These are phyloP conservation scores for Neria commutata DNA, from an alignment of 2,888 invertebrate species.

Conservation along the genomic window DNA sequence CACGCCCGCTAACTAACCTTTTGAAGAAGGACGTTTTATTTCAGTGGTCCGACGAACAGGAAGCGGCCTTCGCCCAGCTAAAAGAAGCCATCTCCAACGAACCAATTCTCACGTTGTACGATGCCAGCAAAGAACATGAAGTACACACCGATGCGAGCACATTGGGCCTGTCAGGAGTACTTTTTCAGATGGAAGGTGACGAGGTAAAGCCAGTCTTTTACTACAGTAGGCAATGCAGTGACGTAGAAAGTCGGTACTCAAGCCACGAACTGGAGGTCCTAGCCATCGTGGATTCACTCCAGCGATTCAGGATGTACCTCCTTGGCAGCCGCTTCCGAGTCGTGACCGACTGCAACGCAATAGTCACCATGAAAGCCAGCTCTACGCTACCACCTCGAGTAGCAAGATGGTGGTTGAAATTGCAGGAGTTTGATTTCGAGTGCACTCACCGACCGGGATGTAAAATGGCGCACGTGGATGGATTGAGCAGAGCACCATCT, in stretches of 20 bases:
- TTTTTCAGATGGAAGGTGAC: slow-evolving; percentile 37
- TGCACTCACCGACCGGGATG: slow-evolving; percentile 30
- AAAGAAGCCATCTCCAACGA: slow-evolving; percentile 34
- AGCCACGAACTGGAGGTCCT: slow-evolving; percentile 57
- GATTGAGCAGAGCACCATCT: slow-evolving; percentile 28
- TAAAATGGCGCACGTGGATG: slow-evolving; percentile 46
- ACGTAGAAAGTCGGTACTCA: slow-evolving; percentile 49
- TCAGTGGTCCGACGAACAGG: slow-evolving; percentile 35
- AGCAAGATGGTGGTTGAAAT: slow-evolving; percentile 43
- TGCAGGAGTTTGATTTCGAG: slow-evolving; percentile 34
- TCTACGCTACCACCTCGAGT: slow-evolving; percentile 42
- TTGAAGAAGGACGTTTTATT: slow-evolving; percentile 7
- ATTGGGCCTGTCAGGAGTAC: slow-evolving; percentile 44
- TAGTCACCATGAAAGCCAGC: slow-evolving; percentile 41
- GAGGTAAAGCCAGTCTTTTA: slow-evolving; percentile 42
- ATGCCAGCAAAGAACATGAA: slow-evolving; percentile 13
- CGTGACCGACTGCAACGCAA: slow-evolving; percentile 47
- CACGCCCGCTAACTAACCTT: slow-evolving; percentile 14
- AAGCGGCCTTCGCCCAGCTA: slow-evolving; percentile 36
- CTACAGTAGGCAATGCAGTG: slow-evolving; percentile 43
- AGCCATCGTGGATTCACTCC: too few relatives aligned
- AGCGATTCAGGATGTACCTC: slow-evolving; percentile 50
- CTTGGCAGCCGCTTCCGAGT: slow-evolving; percentile 43
- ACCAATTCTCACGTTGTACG: slow-evolving; percentile 38
- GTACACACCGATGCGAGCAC: slow-evolving; percentile 50